These are phyloP conservation scores for Chrysemys picta DNA, from an alignment of 2,113 vertebrate genomes.

Conservation along the genomic window DNA sequence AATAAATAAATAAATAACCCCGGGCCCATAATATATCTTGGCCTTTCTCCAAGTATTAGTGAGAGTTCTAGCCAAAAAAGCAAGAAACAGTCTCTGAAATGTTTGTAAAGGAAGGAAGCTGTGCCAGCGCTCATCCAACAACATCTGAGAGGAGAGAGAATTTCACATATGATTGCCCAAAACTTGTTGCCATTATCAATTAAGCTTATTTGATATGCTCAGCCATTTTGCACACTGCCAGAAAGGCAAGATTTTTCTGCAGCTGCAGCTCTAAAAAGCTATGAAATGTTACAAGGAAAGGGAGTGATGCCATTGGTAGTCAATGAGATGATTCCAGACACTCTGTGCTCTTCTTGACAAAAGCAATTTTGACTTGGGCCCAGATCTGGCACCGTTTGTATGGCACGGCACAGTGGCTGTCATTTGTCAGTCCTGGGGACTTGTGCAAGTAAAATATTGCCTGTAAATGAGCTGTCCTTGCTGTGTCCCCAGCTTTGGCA, in stretches of 20 bases:
- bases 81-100: slow-evolving; percentile 83
- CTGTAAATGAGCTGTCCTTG: background rate
- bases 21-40: slow-evolving; percentile 74
- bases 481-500: background rate
- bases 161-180: slow-evolving; percentile 73
- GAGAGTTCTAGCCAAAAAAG: slow-evolving; percentile 72
- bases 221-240: slow-evolving; percentile 56
- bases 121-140: slow-evolving; percentile 74
- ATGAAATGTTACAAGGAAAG: slow-evolving; percentile 8
- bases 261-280: slow-evolving; percentile 22
- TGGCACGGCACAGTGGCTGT: background rate
- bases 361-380: slow-evolving; percentile 17
- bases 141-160: slow-evolving; percentile 72
- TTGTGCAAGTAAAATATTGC: background rate
- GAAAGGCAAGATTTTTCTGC: slow-evolving; percentile 58
- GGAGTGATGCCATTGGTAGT: background rate
- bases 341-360: slow-evolving; percentile 46
- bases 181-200: slow-evolving; percentile 79
- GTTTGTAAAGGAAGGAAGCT: slow-evolving; percentile 70
- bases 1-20: slow-evolving; percentile 17
- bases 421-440: background rate
- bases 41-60: slow-evolving; percentile 74
- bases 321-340: background rate
- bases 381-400: background rate
- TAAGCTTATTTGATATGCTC: slow-evolving; percentile 66